Evolutionary conservation across 1,140 invertebrate genomes (phyloP), one percentile per base, ranked within the genome.

Genomic region (Zaprionus camerounensis): DNA sequence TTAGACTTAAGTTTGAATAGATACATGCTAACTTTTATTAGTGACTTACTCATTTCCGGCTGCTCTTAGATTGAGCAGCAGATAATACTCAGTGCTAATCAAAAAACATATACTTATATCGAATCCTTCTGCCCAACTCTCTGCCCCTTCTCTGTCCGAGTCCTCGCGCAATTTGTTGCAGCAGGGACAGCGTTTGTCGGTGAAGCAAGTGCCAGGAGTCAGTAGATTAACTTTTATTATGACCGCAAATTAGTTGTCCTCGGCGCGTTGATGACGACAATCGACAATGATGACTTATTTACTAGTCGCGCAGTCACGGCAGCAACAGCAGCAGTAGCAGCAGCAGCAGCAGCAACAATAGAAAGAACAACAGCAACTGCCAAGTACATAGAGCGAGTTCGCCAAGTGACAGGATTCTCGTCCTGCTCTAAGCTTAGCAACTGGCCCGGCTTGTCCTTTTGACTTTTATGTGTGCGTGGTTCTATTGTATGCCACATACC

Each of bases 181-280:
- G 73, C 67, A 76, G 57, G 12, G 36, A 65, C 68, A 71, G 24
- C 38, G 15, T 1, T 38, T 63, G 46, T 36, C 26, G 57, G 55
- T 62, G 53, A 22, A 81, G 71, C 78, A 66, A 61, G 65, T 55
- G 76, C 71, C 74, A 82, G 77, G 76, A 90, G 85, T 85, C 81
- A 90, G 81, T 90, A 90, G 85, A 92, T 92, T 91, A 92, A 92
- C 91, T 92, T 91, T 92, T 92, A 92, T 92, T 92, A 92, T 92
- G 83, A 91, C 91, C 91, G 87, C 91, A 92, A 92, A 92, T 92
- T 92, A 92, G 91, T 92, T 92, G 91, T 92, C 86, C 85, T 91
- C 78, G 74, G 77, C 84, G 84, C 78, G 85, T 81, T 90, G 85
- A 90, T 90, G 85, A 90, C 85, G 85, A 90, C 86, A 90, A 88